These are phyloP conservation scores for Ennomos erosarius DNA, from an alignment of 2,888 invertebrate genomes.

Conservation along the genomic window DNA sequence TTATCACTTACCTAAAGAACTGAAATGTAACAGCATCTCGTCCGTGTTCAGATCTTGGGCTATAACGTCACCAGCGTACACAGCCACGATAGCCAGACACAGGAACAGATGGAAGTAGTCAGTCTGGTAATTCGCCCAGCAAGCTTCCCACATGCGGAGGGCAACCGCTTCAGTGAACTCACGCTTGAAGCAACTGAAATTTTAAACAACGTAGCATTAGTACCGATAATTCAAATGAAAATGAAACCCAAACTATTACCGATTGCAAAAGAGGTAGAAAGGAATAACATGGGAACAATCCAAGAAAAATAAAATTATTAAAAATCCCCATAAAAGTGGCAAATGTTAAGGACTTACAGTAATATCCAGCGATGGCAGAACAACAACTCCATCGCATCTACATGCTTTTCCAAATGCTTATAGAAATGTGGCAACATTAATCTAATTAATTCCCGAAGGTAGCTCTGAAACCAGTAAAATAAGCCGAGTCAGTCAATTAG, in stretches of 20 bases:
- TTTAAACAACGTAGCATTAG: background rate
- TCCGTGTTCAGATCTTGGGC: conserved; percentile 96
- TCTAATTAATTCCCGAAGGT: conserved; percentile 93
- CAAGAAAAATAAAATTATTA: too few species aligned
- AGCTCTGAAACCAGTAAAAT: conserved; percentile 83
- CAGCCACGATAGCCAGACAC: conserved; percentile 96
- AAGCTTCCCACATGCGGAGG: conserved; percentile 97
- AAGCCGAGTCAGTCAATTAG: conserved; percentile 17
- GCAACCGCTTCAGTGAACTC: conserved; percentile 96
- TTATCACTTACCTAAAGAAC: conserved; percentile 88
- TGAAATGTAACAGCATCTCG: conserved; percentile 97
- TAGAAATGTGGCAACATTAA: conserved; percentile 97
- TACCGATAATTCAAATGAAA: too few species aligned
- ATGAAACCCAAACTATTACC: too few species aligned
- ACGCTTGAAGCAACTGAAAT: conserved; percentile 93
- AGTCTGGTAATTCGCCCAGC: conserved; percentile 98
- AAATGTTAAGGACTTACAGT: conserved; percentile 84
- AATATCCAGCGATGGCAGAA: conserved; percentile 98
- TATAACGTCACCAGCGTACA: conserved; percentile 97
- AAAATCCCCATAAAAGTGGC: too few species aligned
- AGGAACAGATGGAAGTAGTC: conserved; percentile 98
- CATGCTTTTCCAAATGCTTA: conserved; percentile 92
- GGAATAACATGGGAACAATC: too few species aligned
- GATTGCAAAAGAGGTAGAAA: too few species aligned
- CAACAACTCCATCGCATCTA: conserved; percentile 94